Percentiles rank a stretch among this genome's conserved stretches.
These are phyloP conservation scores for Bathybates hornii DNA, from an alignment of 2,113 vertebrate genomes.

Conservation along the genomic window DNA sequence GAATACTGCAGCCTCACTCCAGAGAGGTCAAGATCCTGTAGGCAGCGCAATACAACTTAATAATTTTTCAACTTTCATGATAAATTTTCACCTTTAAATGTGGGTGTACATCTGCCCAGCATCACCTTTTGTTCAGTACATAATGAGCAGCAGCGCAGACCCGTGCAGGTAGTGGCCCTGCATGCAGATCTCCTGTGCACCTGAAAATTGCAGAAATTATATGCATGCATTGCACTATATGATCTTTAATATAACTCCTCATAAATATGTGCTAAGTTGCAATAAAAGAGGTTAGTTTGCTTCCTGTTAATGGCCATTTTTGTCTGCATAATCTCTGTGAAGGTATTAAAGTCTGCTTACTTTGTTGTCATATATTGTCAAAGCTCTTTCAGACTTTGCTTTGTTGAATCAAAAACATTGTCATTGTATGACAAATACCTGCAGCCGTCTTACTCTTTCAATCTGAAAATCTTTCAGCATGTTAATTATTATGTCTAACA, in stretches of 20 bases:
- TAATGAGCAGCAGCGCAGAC: neutral
- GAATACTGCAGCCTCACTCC: conserved; percentile 3
- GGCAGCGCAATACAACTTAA: accelerated
- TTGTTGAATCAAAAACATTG: neutral
- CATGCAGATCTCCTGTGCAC: neutral
- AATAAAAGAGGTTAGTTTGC: neutral
- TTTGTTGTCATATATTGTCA: accelerated
- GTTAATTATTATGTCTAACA: accelerated
- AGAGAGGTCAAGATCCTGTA: neutral
- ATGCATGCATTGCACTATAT: neutral
- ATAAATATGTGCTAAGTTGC: neutral
- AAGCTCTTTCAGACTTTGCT: neutral
- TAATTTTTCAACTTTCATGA: neutral
- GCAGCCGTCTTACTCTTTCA: neutral
- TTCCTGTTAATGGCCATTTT: accelerated
- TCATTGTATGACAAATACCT: neutral
- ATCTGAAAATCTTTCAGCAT: accelerated
- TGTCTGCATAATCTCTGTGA: neutral
- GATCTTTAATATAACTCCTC: accelerated
- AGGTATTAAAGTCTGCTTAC: neutral
- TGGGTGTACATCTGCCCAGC: accelerated
- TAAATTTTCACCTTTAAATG: neutral
- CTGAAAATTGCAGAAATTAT: neutral
- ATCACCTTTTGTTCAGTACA: accelerated
- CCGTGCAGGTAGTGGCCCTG: accelerated